These are phyloP conservation scores for Protobothrops mucrosquamatus DNA, from an alignment of 2,113 vertebrate species.

Conservation along the genomic window DNA sequence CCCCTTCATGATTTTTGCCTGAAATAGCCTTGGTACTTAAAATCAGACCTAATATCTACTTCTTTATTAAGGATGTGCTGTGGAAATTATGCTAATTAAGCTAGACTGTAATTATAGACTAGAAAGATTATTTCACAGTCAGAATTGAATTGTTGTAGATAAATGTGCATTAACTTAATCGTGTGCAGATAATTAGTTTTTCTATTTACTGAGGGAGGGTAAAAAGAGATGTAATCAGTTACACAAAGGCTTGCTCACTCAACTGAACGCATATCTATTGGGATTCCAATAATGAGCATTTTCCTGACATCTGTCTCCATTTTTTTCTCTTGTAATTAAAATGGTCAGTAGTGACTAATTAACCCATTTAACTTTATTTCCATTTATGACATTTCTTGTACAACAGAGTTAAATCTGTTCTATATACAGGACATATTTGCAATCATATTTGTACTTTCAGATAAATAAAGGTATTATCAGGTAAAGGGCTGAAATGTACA, in stretches of 20 bases:
- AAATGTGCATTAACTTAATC: constrained; percentile 78
- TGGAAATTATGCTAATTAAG: constrained; percentile 74
- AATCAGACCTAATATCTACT: constrained; percentile 61
- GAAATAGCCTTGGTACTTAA: constrained; percentile 59
- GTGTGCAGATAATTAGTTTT: constrained; percentile 73
- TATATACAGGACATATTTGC: not conserved
- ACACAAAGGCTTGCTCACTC: constrained; percentile 35
- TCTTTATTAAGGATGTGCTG: constrained; percentile 69
- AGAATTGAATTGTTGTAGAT: constrained; percentile 79
- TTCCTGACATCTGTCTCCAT: constrained; percentile 24
- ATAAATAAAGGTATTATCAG: constrained; percentile 4
- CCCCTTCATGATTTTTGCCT: constrained; percentile 32
- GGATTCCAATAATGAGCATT: constrained; percentile 45
- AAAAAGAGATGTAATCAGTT: constrained; percentile 58
- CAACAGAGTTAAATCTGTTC: constrained; percentile 33
- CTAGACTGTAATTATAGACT: constrained; percentile 75
- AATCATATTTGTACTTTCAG: constrained; percentile 13
- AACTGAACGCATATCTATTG: not conserved
- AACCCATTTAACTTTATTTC: constrained; percentile 53
- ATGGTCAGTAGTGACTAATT: constrained; percentile 48
- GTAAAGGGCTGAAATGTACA: constrained; percentile 6
- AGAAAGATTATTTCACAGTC: constrained; percentile 74
- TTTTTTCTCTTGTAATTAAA: constrained; percentile 42
- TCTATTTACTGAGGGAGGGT: constrained; percentile 65
- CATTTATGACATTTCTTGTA: constrained; percentile 32